Percentiles rank a stretch among this genome's conserved stretches.
Evolutionary conservation across 2,797 vertebrate species (phyloP).

Genomic region (Etheostoma nigrum): DNA sequence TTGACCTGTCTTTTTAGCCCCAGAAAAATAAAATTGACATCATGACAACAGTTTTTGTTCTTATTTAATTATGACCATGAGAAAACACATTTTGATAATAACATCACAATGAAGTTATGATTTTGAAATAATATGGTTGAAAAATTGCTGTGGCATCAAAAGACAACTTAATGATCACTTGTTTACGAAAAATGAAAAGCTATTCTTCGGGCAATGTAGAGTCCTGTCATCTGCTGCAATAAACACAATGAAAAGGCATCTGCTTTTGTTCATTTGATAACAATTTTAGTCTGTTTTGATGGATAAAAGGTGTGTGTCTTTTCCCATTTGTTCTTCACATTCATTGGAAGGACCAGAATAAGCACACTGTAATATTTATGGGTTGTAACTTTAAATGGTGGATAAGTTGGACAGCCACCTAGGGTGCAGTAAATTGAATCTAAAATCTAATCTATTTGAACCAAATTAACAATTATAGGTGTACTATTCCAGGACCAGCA

Average conservation of each 20-base stretch:
- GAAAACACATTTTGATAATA: neutral
- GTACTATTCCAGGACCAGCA: slow-evolving; percentile 3
- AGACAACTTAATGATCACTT: slow-evolving; percentile 22
- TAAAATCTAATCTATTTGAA: slow-evolving; percentile 32
- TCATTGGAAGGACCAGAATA: neutral
- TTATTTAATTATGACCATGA: neutral
- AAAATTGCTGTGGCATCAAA: neutral
- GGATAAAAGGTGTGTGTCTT: too few species aligned
- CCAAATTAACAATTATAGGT: slow-evolving; percentile 23
- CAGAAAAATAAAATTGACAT: neutral
- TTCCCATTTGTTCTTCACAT: neutral
- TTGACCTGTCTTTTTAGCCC: neutral
- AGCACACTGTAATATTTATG: neutral
- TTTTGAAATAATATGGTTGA: neutral
- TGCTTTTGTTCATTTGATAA: neutral
- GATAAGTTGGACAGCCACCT: slow-evolving; percentile 7
- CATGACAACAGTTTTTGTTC: neutral
- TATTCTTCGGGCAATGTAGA: neutral
- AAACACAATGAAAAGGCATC: slow-evolving; percentile 14
- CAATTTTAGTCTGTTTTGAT: too few species aligned
- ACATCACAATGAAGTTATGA: neutral
- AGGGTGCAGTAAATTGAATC: slow-evolving; percentile 33
- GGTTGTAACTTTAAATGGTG: neutral
- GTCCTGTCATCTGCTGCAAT: neutral
- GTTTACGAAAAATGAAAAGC: neutral